phyloP scores from a whole-genome alignment of 2,797 vertebrate genomes.

The Clangula hyemalis region DNA sequence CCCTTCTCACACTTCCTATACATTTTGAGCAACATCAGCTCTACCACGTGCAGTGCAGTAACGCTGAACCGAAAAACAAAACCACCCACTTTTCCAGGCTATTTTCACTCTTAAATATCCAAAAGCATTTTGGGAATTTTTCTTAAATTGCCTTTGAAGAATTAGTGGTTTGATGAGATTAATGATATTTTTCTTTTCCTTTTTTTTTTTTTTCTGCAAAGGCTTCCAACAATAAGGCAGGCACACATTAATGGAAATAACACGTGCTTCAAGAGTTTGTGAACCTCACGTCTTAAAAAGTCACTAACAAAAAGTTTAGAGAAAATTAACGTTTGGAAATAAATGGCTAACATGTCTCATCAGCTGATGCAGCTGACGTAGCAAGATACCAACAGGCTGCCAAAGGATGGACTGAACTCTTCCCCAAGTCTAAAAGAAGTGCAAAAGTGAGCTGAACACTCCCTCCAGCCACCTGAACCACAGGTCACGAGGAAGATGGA shows the following conservation, averaged over 20 bases:
- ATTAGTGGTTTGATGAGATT: background rate
- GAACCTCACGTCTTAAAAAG: background rate
- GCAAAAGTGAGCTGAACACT: background rate
- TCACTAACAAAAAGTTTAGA: background rate
- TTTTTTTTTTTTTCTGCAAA: too few relatives aligned
- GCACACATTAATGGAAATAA: background rate
- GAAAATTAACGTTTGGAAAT: background rate
- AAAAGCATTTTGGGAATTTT: background rate
- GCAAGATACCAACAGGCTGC: background rate
- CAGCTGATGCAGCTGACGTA: fast-evolving
- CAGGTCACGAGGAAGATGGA: background rate
- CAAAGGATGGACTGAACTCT: background rate
- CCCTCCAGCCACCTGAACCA: background rate
- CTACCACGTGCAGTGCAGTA: background rate
- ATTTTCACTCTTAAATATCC: background rate
- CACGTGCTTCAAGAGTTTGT: background rate
- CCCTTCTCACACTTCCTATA: background rate
- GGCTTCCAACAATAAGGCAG: background rate
- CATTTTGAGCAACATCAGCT: background rate
- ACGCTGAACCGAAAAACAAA: background rate
- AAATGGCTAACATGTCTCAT: fast-evolving
- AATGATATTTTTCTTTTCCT: too few relatives aligned
- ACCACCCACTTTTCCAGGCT: background rate
- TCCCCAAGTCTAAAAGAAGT: fast-evolving
- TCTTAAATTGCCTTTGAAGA: background rate